phyloP scores from a whole-genome alignment of 2,888 invertebrate species.

The Torymus aiolomorphi region DNA sequence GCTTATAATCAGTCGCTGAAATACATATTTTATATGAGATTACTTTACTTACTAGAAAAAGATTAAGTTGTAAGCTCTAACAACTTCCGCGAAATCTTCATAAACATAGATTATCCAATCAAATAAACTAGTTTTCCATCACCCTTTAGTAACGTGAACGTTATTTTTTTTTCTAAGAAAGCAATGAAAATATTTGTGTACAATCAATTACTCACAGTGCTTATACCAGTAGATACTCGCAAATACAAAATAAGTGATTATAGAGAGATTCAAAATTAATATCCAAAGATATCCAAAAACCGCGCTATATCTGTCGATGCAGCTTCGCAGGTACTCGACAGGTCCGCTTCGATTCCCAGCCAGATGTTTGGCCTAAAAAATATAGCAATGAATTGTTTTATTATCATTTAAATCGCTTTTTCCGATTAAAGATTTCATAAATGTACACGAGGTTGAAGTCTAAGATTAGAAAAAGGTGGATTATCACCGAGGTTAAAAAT shows the following conservation, averaged over 20 bases:
- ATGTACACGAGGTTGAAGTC: neutral
- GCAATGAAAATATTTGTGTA: neutral
- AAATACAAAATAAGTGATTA: slow-evolving; percentile 66
- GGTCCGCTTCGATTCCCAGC: neutral
- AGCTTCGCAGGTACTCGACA: slow-evolving; percentile 21
- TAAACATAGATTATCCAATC: neutral
- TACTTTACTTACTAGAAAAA: too few species aligned
- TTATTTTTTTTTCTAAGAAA: too few species aligned
- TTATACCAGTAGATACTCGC: slow-evolving; percentile 68
- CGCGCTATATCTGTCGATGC: neutral
- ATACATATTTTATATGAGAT: neutral
- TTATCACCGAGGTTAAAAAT: neutral
- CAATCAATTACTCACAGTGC: slow-evolving; percentile 60
- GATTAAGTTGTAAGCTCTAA: neutral
- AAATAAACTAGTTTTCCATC: neutral
- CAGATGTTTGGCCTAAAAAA: slow-evolving; percentile 18
- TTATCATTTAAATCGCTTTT: neutral
- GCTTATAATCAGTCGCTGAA: slow-evolving; percentile 61
- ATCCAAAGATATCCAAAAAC: slow-evolving; percentile 49
- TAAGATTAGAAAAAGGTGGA: slow-evolving; percentile 6
- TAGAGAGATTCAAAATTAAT: slow-evolving; percentile 61
- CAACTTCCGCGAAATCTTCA: neutral
- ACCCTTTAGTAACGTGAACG: too few species aligned
- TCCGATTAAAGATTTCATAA: neutral
- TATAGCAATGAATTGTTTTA: neutral